Percentiles rank a stretch among this genome's conserved stretches.
These are phyloP conservation scores for Drosophila histrio DNA, from an alignment of 2,888 invertebrate genomes.

Conservation along the genomic window DNA sequence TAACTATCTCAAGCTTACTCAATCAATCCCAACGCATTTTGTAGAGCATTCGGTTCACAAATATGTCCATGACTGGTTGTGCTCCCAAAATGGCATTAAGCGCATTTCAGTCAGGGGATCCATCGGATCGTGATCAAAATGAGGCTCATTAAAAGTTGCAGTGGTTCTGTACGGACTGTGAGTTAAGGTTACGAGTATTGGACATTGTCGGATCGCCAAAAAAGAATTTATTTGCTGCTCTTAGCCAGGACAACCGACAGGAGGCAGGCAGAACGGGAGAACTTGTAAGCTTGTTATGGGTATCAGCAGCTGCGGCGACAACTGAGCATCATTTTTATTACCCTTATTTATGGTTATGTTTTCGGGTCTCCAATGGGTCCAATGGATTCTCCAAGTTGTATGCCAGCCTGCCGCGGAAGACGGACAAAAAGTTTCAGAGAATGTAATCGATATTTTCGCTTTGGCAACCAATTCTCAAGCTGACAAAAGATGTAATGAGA, in stretches of 20 bases:
- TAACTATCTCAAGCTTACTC: not conserved
- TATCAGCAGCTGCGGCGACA: constrained; percentile 55
- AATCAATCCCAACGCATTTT: not conserved
- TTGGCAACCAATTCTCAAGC: constrained; percentile 12
- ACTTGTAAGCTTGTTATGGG: constrained; percentile 9
- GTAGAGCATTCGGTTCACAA: not conserved
- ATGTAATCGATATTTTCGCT: constrained; percentile 74
- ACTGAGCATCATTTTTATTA: constrained; percentile 78
- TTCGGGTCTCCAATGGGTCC: constrained; percentile 34
- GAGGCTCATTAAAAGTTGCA: constrained; percentile 23
- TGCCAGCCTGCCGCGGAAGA: constrained; percentile 15
- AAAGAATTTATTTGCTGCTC: constrained; percentile 63
- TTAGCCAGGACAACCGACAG: constrained; percentile 30
- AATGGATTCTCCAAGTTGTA: not conserved
- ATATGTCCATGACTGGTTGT: not conserved
- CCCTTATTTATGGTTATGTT: constrained; percentile 77
- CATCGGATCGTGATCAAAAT: constrained; percentile 13
- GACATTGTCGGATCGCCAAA: constrained; percentile 48
- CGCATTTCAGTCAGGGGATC: not conserved
- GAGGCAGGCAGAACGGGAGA: not conserved
- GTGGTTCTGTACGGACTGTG: constrained; percentile 37
- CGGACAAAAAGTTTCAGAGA: constrained; percentile 65
- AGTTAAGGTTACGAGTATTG: constrained; percentile 74
- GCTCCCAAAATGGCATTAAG: not conserved
- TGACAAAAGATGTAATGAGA: constrained; percentile 51